These are phyloP conservation scores for Tyto alba DNA, from an alignment of 2,113 vertebrate species.

Conservation along the genomic window DNA sequence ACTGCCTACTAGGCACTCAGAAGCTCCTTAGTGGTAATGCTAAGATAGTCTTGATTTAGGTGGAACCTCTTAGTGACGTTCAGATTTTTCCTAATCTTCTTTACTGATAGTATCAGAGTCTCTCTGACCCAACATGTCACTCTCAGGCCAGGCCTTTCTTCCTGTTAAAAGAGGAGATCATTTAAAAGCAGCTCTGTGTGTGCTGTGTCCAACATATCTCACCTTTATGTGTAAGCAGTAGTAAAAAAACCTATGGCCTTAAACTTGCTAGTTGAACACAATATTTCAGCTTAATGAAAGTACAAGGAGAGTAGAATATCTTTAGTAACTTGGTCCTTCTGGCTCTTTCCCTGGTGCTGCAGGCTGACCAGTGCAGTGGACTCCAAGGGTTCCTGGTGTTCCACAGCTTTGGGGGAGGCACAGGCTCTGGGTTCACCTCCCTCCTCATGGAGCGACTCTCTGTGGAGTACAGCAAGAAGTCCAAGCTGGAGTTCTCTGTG, in stretches of 20 bases:
- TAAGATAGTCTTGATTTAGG: too few species aligned
- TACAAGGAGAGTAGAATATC: background rate
- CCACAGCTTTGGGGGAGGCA: conserved; percentile 51
- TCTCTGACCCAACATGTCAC: background rate
- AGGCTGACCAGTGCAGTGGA: conserved; percentile 48
- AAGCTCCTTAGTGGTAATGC: background rate
- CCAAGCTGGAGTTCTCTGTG: conserved; percentile 76
- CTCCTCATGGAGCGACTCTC: conserved; percentile 58
- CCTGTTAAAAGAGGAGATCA: too few species aligned
- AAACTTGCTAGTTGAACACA: background rate
- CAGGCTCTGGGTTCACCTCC: conserved; percentile 40
- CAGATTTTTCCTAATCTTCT: background rate
- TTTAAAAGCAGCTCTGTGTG: background rate
- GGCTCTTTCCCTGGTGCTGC: background rate
- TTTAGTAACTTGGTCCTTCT: background rate
- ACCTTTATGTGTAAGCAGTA: background rate
- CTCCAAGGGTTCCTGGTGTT: conserved; percentile 57
- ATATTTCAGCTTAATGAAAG: background rate
- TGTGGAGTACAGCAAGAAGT: conserved; percentile 69
- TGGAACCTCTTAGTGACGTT: background rate
- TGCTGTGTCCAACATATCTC: too few species aligned
- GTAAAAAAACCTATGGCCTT: background rate
- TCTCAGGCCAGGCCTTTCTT: too few species aligned
- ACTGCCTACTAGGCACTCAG: too few species aligned
- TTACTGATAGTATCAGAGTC: background rate